Conservation (phyloP, 2,113 vertebrate genomes). For the Ailuropoda melanoleuca region DNA sequence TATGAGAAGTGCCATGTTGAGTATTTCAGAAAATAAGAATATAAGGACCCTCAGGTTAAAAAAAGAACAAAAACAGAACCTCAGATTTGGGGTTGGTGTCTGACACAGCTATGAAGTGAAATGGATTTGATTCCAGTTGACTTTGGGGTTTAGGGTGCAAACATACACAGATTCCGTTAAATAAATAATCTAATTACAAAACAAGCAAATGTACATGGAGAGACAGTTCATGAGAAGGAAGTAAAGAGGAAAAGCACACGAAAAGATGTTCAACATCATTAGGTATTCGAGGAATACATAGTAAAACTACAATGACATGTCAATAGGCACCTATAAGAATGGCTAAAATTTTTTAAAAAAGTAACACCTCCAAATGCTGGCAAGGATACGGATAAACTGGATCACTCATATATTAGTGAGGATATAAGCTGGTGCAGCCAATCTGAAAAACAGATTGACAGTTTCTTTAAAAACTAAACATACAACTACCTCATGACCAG, state of each 20-base stretch:
- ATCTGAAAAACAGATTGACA: neutral
- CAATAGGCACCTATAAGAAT: neutral
- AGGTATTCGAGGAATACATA: neutral
- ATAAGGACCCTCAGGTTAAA: neutral
- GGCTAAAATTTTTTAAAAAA: neutral
- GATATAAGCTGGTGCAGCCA: neutral
- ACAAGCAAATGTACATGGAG: neutral
- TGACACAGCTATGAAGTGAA: neutral
- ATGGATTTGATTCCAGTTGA: neutral
- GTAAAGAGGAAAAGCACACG: neutral
- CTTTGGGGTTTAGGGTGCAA: neutral
- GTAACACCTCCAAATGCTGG: neutral
- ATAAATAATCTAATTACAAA: neutral
- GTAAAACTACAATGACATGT: neutral
- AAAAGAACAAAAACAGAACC: neutral
- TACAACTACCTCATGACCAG: neutral
- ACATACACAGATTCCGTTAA: neutral
- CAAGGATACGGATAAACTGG: neutral
- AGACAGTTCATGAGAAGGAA: neutral
- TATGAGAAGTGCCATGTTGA: neutral
- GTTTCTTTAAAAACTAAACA: neutral
- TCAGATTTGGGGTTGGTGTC: neutral
- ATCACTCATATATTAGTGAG: neutral
- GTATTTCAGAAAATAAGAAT: neutral
- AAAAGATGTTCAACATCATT: neutral